These are phyloP conservation scores for Haliclona indistincta DNA, from an alignment of 37 sponge, comb jelly and placozoan genomes.

Conservation along the genomic window DNA sequence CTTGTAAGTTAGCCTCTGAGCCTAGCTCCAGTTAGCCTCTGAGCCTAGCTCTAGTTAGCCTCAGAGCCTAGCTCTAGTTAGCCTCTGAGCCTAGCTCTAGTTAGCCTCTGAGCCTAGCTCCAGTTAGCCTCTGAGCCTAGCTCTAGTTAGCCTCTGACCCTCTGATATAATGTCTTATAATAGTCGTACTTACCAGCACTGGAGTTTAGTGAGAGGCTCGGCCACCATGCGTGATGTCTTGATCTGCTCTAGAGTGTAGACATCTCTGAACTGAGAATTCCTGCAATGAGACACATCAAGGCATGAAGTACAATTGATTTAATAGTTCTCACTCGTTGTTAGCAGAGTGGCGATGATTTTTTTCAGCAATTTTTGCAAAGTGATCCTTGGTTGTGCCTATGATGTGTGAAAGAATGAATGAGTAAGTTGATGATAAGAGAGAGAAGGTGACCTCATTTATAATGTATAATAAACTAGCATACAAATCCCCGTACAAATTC, in stretches of 20 bases:
- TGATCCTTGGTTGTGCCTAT: constrained; percentile 79
- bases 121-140: too few relatives aligned
- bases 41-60: too few relatives aligned
- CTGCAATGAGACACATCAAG: constrained; percentile 14
- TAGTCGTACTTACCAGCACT: constrained; percentile 87
- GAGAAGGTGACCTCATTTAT: neutral
- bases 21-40: too few relatives aligned
- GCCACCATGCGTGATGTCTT: constrained; percentile 62
- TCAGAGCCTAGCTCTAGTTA: too few relatives aligned
- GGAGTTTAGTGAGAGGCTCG: constrained; percentile 89
- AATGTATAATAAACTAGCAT: neutral
- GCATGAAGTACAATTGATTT: neutral
- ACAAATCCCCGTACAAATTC: neutral
- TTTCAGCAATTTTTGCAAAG: constrained; percentile 93
- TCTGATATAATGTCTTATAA: too few relatives aligned
- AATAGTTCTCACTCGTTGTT: constrained; percentile 79
- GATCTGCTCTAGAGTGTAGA: constrained; percentile 85
- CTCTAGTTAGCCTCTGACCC: too few relatives aligned
- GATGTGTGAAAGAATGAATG: neutral
- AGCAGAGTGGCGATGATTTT: constrained; percentile 91
- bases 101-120: too few relatives aligned
- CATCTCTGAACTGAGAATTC: constrained; percentile 82
- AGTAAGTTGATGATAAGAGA: neutral
- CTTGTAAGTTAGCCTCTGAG: too few relatives aligned
- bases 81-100: too few relatives aligned